phyloP scores from a whole-genome alignment of 2,888 invertebrate genomes.

The Brenthis hecate region DNA sequence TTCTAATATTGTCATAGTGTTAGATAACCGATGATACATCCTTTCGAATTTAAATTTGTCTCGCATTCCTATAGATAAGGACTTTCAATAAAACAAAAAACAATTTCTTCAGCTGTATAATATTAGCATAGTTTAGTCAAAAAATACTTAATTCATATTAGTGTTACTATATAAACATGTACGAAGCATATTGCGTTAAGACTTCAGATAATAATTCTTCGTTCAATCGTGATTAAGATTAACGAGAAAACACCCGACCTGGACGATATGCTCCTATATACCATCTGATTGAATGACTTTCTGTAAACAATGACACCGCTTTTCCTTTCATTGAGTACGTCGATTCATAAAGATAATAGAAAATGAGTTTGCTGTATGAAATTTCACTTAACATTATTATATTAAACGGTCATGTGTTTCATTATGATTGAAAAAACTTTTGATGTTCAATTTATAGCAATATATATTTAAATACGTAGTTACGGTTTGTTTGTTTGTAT shows the following conservation, averaged over 20 bases:
- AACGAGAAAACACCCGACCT: constrained; percentile 59
- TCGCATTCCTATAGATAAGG: no score
- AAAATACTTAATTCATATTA: no score
- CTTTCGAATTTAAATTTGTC: no score
- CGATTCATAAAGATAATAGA: constrained; percentile 53
- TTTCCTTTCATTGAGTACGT: constrained; percentile 51
- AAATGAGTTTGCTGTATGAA: constrained; percentile 43
- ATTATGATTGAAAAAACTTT: constrained; percentile 4
- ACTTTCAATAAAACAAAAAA: no score
- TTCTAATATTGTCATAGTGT: no score
- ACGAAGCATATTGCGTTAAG: constrained; percentile 27
- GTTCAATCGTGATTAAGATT: constrained; percentile 71
- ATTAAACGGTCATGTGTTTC: constrained; percentile 17
- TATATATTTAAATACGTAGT: no score
- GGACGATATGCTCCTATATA: constrained; percentile 69
- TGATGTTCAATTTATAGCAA: background rate
- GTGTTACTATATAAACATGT: background rate
- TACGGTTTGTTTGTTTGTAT: no score
- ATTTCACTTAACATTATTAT: constrained; percentile 26
- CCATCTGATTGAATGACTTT: constrained; percentile 72
- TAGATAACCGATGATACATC: no score
- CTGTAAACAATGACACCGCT: constrained; percentile 72
- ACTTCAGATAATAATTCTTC: constrained; percentile 42
- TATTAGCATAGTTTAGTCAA: no score
- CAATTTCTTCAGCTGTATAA: no score